Conservation (phyloP, 2,797 vertebrate genomes). For the Neoniphon sammara region DNA sequence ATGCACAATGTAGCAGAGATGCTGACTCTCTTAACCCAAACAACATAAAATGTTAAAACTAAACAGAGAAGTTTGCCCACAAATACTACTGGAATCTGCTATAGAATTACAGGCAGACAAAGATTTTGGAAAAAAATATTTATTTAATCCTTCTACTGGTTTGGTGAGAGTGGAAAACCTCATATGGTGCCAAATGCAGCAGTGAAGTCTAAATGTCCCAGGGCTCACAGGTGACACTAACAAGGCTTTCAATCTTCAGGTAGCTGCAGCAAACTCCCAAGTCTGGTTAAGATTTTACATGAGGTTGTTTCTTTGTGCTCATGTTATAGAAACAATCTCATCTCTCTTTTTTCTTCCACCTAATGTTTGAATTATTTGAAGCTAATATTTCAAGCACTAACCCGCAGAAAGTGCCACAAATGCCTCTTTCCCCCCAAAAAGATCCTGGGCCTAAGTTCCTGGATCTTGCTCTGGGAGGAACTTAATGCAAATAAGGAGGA, state of each 20-base stretch:
- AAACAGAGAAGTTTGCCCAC: constrained; percentile 43
- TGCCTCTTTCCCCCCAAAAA: too few species aligned
- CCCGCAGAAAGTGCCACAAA: constrained; percentile 36
- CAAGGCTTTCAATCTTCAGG: constrained; percentile 61
- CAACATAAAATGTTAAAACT: constrained; percentile 59
- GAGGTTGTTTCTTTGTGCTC: constrained; percentile 26
- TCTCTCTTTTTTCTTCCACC: constrained; percentile 33
- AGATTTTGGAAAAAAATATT: constrained; percentile 45
- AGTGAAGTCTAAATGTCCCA: constrained; percentile 46
- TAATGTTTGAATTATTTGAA: constrained; percentile 57
- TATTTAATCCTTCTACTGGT: constrained; percentile 18
- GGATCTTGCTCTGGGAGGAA: too few species aligned
- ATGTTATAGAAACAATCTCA: constrained; percentile 37
- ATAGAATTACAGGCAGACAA: constrained; percentile 16
- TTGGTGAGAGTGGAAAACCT: constrained; percentile 32
- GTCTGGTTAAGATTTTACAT: constrained; percentile 49
- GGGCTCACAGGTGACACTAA: constrained; percentile 29
- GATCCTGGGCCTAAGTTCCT: too few species aligned
- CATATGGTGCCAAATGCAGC: constrained; percentile 42
- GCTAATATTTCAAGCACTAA: constrained; percentile 44
- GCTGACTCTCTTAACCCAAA: constrained; percentile 32
- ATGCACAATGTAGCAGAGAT: constrained; percentile 21
- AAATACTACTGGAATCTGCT: constrained; percentile 23
- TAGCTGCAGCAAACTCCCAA: constrained; percentile 42
- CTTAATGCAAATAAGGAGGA: too few species aligned